Evolutionary conservation across 2,888 invertebrate genomes (phyloP), one percentile per base, ranked within the genome.

Genomic region (Thelaira solivaga): DNA sequence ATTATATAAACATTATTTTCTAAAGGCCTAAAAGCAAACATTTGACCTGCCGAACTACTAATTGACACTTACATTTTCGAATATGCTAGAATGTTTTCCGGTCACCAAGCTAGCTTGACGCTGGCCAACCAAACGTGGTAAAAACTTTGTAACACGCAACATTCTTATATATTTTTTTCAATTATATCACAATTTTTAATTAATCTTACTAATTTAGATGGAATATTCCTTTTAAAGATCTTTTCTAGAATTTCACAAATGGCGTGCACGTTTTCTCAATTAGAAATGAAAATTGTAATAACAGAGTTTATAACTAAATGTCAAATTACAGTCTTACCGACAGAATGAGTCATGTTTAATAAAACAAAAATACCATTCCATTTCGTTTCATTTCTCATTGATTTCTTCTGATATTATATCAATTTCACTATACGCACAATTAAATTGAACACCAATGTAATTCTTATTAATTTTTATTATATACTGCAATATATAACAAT

Each of bases 71-170:
- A 86, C 87, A 76, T 83, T 83, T 81, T 86, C 85, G 85, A 88
- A 88, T 80, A 87, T 86, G 83, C 86, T 85, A 86, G 86, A 87
- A 59, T 81, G 64, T 76, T 85, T 84, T 49, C 84, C 82, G 72
- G 81, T 62, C 36, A 75, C 78, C 41, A 80, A 57, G 20, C 78
- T 82, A 24, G 76, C 53, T 59, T 80, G 82, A 57, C 83, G 84
- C 59, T 87, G 87, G 36, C 84, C 84, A 26, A 82, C 82, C 36
- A 85, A 80, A 61, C 85, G 85, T 64, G 88, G 85, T 41, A 88
- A 77, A 65, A 87, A 82, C 73, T 86, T 87, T 49, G 87, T 81
- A 53, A 87, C 83, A 41, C 87, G 86, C 71, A 87, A 82, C 87
- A 87, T 87, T 77, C 83, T 83, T 41, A 18, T 69, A 22, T 39